phyloP scores from a whole-genome alignment of 2,113 vertebrate genomes.

The Pituophis catenifer region DNA sequence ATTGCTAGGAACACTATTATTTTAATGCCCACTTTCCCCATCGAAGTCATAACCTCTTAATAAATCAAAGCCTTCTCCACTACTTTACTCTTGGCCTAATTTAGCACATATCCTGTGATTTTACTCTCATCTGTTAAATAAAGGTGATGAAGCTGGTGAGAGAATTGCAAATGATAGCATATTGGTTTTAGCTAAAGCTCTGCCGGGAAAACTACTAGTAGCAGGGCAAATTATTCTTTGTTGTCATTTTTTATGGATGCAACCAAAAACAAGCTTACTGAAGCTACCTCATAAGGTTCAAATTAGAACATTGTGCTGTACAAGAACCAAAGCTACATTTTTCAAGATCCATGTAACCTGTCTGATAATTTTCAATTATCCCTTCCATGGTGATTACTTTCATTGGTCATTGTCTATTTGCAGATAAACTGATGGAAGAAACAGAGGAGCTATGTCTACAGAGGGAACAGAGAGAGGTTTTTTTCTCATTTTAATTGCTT shows the following conservation, averaged over 20 bases:
- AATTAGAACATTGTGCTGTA: neutral
- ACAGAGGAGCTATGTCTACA: constrained; percentile 92
- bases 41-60: neutral
- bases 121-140: neutral
- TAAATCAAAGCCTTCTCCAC: neutral
- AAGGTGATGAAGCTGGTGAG: constrained; percentile 1
- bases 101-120: neutral
- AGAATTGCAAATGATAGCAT: neutral
- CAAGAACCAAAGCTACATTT: neutral
- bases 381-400: constrained; percentile 5
- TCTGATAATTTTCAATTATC: neutral
- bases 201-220: neutral
- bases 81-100: rapidly evolving
- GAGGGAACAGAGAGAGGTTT: constrained; percentile 90
- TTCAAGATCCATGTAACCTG: neutral
- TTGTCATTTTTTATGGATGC: constrained; percentile 12
- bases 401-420: constrained; percentile 37
- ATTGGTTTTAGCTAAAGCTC: neutral
- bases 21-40: neutral
- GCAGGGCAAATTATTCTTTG: neutral
- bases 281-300: neutral
- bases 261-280: neutral
- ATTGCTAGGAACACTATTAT: neutral
- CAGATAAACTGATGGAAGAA: constrained; percentile 98
- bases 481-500: neutral